These are phyloP conservation scores for Holcopasites calliopsidis DNA, from an alignment of 1,140 invertebrate genomes.

Conservation along the genomic window DNA sequence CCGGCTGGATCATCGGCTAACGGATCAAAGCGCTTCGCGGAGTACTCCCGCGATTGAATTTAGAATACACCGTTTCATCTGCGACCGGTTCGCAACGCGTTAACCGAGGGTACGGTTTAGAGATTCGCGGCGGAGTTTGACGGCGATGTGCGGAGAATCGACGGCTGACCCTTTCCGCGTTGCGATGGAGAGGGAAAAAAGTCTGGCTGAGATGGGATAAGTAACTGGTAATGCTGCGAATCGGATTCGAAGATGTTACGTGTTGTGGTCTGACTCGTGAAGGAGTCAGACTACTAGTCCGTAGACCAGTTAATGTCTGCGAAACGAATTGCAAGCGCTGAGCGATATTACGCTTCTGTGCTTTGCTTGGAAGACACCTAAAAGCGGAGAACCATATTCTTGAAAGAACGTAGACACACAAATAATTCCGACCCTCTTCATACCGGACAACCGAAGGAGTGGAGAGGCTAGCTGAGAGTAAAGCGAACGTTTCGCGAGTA, in stretches of 20 bases:
- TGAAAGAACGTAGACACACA: conserved; percentile 4
- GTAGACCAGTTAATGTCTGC: too few species aligned
- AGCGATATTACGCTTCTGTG: too few species aligned
- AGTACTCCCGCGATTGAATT: conserved; percentile 21
- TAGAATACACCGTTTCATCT: conserved; percentile 12
- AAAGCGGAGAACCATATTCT: too few species aligned
- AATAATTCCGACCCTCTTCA: conserved; percentile 5
- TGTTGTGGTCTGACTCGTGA: neutral
- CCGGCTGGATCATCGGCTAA: conserved; percentile 32
- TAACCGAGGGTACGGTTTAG: neutral
- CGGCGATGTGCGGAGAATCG: neutral
- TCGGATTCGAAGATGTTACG: too few species aligned
- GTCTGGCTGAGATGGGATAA: neutral
- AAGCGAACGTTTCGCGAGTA: neutral
- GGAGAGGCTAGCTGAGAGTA: neutral
- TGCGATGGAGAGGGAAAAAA: neutral
- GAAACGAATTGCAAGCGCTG: too few species aligned
- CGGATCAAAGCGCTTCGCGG: conserved; percentile 10
- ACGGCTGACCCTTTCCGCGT: neutral
- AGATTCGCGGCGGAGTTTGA: neutral
- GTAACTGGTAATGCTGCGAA: too few species aligned
- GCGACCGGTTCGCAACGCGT: neutral
- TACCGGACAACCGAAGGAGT: neutral
- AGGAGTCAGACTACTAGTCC: neutral
- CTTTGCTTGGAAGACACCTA: too few species aligned